These are phyloP conservation scores for Chondrilla cf. caribensis DNA, from an alignment of 37 sponge, comb jelly and placozoan genomes.

Conservation along the genomic window DNA sequence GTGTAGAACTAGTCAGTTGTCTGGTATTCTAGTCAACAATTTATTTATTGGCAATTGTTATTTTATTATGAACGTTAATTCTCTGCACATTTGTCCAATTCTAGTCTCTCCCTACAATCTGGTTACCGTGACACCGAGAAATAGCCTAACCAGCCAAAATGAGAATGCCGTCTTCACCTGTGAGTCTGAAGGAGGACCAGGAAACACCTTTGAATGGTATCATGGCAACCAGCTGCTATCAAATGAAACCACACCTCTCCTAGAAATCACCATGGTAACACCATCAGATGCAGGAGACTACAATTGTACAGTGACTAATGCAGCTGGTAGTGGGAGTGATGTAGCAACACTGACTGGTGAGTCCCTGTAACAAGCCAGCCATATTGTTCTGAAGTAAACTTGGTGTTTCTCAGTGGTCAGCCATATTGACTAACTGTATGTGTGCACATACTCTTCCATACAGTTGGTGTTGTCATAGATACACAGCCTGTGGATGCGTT, in stretches of 20 bases:
- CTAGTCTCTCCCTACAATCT: neutral
- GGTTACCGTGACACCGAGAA: conserved; percentile 13
- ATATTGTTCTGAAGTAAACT: no score
- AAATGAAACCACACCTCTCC: neutral
- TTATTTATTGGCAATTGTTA: no score
- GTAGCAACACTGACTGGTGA: neutral
- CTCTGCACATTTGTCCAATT: neutral
- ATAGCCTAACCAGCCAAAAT: neutral
- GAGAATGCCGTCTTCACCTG: conserved; percentile 36
- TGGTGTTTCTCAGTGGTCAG: no score
- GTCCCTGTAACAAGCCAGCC: no score
- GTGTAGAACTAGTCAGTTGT: neutral
- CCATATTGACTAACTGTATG: no score
- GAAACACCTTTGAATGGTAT: conserved; percentile 36
- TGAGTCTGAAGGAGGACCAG: conserved; percentile 50
- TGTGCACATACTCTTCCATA: no score
- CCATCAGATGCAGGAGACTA: conserved; percentile 57
- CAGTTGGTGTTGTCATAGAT: conserved; percentile 18
- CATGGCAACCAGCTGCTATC: conserved; percentile 3
- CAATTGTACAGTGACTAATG: conserved; percentile 57
- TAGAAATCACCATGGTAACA: neutral
- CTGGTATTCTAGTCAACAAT: no score
- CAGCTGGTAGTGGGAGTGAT: conserved; percentile 35
- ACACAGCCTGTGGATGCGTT: neutral
- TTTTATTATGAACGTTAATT: no score